Evolutionary conservation across 1,140 invertebrate genomes (phyloP).

Genomic region (Sitobion miscanthi): DNA sequence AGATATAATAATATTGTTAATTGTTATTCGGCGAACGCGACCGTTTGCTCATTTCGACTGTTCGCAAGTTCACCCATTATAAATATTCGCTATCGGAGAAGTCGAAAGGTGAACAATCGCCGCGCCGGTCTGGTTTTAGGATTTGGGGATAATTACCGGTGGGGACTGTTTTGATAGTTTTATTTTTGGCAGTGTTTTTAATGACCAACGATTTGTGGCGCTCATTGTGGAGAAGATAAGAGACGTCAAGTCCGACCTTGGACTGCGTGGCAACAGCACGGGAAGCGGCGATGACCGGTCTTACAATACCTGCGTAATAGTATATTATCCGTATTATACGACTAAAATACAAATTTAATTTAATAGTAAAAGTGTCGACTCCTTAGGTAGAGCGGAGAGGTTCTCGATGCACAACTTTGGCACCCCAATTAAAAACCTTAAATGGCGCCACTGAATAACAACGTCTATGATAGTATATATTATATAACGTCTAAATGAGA

Average conservation of each 20-base stretch:
- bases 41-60: neutral
- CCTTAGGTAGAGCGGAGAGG: neutral
- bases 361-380: neutral
- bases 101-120: neutral
- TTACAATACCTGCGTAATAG: neutral
- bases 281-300: neutral
- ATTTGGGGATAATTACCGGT: neutral
- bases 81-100: neutral
- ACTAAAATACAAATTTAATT: neutral
- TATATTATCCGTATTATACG: neutral
- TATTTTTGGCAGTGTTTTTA: neutral
- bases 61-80: neutral
- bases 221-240: neutral
- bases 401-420: neutral
- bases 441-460: neutral
- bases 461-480: neutral
- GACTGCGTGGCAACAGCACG: neutral
- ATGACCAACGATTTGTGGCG: neutral
- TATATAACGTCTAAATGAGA: no score
- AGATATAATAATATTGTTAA: neutral
- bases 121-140: neutral
- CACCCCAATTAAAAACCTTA: neutral
- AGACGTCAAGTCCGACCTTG: neutral
- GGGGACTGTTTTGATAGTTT: neutral
- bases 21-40: neutral